These are phyloP conservation scores for Sebastes dallii DNA, from an alignment of 2,797 vertebrate genomes.

Conservation along the genomic window DNA sequence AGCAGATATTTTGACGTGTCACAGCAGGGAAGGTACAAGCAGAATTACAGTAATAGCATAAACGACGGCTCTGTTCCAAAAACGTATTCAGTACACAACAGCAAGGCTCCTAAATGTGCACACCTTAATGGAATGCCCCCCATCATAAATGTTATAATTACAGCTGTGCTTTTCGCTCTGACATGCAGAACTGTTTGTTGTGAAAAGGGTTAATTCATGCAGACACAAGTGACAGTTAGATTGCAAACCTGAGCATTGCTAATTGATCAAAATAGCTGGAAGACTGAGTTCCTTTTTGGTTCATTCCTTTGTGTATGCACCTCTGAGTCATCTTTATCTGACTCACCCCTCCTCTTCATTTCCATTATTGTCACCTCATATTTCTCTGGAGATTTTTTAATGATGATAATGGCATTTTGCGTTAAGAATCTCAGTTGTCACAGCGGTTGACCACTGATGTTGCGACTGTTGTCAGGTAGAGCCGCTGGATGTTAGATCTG, in stretches of 20 bases:
- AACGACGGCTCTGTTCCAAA: neutral
- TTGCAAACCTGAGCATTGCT: neutral
- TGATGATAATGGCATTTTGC: neutral
- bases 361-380: neutral
- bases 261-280: neutral
- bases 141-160: slow-evolving; percentile 1
- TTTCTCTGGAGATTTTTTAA: neutral
- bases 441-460: neutral
- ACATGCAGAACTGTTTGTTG: neutral
- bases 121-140: neutral
- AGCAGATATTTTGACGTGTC: neutral
- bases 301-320: neutral
- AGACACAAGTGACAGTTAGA: neutral
- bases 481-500: neutral
- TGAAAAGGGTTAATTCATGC: slow-evolving; percentile 12
- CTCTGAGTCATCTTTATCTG: slow-evolving; percentile 16
- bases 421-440: neutral
- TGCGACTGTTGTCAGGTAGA: neutral
- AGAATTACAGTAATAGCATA: neutral
- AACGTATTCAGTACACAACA: neutral
- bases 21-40: neutral
- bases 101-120: neutral
- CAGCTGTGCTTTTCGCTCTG: neutral
- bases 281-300: neutral
- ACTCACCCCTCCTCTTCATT: neutral